Evolutionary conservation across 2,113 vertebrate species (phyloP).

Genomic region (Phylloscopus whistleri): DNA sequence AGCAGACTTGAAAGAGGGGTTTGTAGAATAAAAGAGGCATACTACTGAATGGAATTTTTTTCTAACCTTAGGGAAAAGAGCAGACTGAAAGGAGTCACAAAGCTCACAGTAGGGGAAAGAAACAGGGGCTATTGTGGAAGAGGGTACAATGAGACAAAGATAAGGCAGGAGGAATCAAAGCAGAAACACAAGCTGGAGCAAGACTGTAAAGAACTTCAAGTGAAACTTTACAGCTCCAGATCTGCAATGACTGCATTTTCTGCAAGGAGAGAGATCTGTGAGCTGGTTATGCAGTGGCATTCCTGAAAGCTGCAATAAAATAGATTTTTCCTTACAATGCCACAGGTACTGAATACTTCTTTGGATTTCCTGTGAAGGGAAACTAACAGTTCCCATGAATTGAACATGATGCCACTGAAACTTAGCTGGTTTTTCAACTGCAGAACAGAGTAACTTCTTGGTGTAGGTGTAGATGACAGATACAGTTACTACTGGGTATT

Average conservation of each 20-base stretch:
- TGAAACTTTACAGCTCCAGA: neutral
- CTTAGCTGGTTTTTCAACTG: neutral
- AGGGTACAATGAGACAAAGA: constrained; percentile 2
- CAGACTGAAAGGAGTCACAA: constrained; percentile 9
- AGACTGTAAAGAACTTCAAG: neutral
- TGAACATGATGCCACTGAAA: neutral
- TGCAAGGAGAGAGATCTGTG: neutral
- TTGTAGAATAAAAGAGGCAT: constrained; percentile 16
- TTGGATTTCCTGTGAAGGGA: neutral
- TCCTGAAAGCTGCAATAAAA: neutral
- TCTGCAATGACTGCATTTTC: neutral
- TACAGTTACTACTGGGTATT: neutral
- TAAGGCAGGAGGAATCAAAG: constrained; percentile 22
- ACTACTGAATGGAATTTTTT: neutral
- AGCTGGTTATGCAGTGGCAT: neutral
- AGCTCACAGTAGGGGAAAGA: neutral
- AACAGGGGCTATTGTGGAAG: neutral
- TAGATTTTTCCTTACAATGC: neutral
- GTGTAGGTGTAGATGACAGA: neutral
- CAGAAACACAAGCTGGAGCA: neutral
- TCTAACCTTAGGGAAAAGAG: neutral
- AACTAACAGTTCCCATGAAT: neutral
- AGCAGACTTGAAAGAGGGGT: constrained; percentile 17
- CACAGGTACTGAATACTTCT: neutral
- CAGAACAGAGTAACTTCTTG: neutral